Base-by-base conservation (phyloP, 2,797 vertebrate species). In the Pitangus sulphuratus region DNA sequence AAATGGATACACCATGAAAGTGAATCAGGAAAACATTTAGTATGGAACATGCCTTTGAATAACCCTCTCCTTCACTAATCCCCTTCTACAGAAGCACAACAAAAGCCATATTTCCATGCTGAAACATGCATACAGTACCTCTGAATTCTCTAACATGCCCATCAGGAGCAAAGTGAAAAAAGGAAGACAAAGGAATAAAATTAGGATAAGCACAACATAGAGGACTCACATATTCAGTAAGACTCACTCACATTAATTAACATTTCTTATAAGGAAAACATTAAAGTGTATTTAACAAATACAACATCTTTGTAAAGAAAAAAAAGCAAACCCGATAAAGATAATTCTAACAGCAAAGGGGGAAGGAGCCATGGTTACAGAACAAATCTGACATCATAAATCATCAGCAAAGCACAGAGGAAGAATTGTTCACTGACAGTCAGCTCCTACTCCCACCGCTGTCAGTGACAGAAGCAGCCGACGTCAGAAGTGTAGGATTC, bases 121-220 rank as follows among this genome's bases (percentile, higher is more conserved):
- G n/a, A 95, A 96, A 95, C 96, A 96, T 97, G 96, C 97, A 96
- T 96, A 95, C 96, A 97, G 97, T 96, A 97, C 97, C 96, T 97
- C 96, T 95, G 79, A 48, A 88, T 95, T 97, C 96, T 96, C 96
- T 96, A 97, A 96, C 87, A 93, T 95, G 95, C 95, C 95, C 92
- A 95, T 72, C 89, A 94, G 96, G 71, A 95, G 93, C 95, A 95
- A 95, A 93, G 92, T 90, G 90, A 89, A 69, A 94, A 97, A 95
- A 86, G 89, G 96, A 96, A 97, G 80, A 96, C 92, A 97, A 96
- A 97, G 92, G 91, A 95, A 95, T 90, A 97, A 84, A 93, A 95
- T 96, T 95, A 97, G 92, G 91, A 86, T 91, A 97, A 96, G 69
- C 68, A 94, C n/a, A 90, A 82, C 90, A 95, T 1, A 84, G 82